Percentiles rank a stretch among this genome's conserved stretches.
These are phyloP conservation scores for Tor tambroides DNA, from an alignment of 2,113 vertebrate genomes.

Conservation along the genomic window DNA sequence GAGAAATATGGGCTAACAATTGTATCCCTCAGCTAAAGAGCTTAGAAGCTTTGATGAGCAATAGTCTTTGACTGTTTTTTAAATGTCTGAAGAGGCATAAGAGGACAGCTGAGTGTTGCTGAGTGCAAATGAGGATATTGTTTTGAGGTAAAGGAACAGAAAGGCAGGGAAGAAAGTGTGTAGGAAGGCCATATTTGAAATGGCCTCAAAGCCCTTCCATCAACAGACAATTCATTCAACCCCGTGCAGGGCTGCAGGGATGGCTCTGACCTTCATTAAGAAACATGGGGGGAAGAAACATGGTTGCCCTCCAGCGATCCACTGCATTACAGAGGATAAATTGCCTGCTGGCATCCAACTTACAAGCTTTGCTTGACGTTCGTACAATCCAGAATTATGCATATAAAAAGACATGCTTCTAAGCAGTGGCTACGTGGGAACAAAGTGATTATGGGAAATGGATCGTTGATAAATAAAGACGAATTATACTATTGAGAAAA, in stretches of 20 bases:
- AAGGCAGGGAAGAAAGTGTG: conserved; percentile 53
- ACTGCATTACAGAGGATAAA: conserved; percentile 1
- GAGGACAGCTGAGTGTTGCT: not conserved
- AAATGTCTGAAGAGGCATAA: conserved; percentile 30
- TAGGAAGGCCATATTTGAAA: conserved; percentile 23
- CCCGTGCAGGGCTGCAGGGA: not conserved
- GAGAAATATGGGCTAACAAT: conserved; percentile 22
- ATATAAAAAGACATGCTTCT: not conserved
- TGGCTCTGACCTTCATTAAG: conserved; percentile 30
- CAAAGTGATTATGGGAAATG: not conserved
- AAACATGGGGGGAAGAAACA: not conserved
- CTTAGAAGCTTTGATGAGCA: conserved; percentile 33
- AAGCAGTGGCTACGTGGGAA: not conserved
- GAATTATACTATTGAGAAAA: too few relatives aligned
- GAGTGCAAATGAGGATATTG: conserved; percentile 27
- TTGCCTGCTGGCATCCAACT: conserved; percentile 6
- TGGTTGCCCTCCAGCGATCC: not conserved
- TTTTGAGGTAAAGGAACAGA: conserved; percentile 23
- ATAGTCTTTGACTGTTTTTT: conserved; percentile 39
- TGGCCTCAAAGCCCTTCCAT: conserved; percentile 37
- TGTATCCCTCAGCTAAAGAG: conserved; percentile 33
- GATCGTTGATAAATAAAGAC: not conserved
- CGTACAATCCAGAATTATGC: not conserved
- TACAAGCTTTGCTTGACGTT: conserved; percentile 6
- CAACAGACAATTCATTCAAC: conserved; percentile 32